Evolutionary conservation across 2,113 vertebrate species (phyloP).

Genomic region (Mastomys coucha): DNA sequence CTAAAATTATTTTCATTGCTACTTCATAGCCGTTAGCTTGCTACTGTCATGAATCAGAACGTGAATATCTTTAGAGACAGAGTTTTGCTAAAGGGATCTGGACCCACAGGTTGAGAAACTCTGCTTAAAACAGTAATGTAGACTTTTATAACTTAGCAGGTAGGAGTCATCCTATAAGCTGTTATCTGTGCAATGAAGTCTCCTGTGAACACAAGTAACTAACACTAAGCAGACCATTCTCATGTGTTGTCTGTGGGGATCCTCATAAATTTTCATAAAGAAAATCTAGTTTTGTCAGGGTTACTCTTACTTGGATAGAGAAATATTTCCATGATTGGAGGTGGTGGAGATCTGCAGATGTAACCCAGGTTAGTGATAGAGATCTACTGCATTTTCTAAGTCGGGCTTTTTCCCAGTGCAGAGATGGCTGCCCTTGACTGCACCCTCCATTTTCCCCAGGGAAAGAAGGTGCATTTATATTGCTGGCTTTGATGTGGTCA

Average conservation of each 20-base stretch:
- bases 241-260: background rate
- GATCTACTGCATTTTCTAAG: conserved; percentile 55
- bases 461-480: conserved; percentile 57
- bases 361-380: background rate
- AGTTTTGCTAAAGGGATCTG: background rate
- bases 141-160: background rate
- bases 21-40: background rate
- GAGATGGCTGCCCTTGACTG: conserved; percentile 55
- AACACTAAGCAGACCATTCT: background rate
- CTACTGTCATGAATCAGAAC: background rate
- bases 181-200: background rate
- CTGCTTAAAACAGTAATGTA: background rate
- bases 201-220: background rate
- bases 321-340: conserved; percentile 58
- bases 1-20: background rate
- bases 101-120: background rate
- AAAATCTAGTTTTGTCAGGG: conserved; percentile 36
- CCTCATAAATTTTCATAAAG: background rate
- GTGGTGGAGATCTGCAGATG: conserved; percentile 55
- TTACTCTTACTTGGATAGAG: conserved; percentile 32
- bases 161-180: background rate
- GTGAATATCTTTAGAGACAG: background rate
- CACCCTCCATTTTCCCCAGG: conserved; percentile 3
- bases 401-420: background rate
- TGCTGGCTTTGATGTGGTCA: conserved; percentile 51